Base-by-base conservation (phyloP, 2,113 vertebrate genomes). In the Xyliphius kryptos region DNA sequence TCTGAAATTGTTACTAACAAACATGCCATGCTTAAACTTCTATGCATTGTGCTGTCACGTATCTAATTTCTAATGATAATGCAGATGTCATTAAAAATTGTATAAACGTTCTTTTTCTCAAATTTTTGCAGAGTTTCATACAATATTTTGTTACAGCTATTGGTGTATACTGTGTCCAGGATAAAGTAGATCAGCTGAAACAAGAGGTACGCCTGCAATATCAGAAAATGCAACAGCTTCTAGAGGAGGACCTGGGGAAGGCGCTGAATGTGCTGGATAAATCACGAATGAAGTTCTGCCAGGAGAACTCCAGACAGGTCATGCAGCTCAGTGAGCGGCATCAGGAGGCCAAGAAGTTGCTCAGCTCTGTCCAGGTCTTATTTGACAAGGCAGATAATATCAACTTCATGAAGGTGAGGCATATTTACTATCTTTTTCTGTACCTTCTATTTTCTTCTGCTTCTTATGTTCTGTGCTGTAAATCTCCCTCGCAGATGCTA, bases 331-430 rank as follows among this genome's bases (percentile, higher is more conserved):
- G 88, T 0, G 93, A 95, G 75, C 89, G 85, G 62, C 90, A 88
- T 69, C 93, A 96, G 74, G 92, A 97, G 65, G 92, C 93, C 63
- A 95, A 96, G 79, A 97, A 97, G 74, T 87, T 97, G 56, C 90
- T 95, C 60, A 89, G 91, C 81, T 96, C 94, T 4, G 84, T 94
- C 40, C 95, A 97, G 80, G 86, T 89, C 64, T 87, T 95, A 74
- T 91, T 92, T 0, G 91, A 94, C 78, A 93, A 91, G 84, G 90
- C 93, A 0, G 91, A 92, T 75, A 89, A 92, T 62, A 89, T 98
- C 75, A 94, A 91, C 82, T 94, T 97, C 76, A 95, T 98, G 91
- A 98, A 98, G 94, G 95, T 96, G 74, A 58, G 73, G 56, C n/a
- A n/a, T n/a, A n/a, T n/a, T n/a, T n/a, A n/a, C n/a, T n/a, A n/a